These are phyloP conservation scores for Argyresthia goedartella DNA, from an alignment of 2,888 invertebrate genomes.

Conservation along the genomic window DNA sequence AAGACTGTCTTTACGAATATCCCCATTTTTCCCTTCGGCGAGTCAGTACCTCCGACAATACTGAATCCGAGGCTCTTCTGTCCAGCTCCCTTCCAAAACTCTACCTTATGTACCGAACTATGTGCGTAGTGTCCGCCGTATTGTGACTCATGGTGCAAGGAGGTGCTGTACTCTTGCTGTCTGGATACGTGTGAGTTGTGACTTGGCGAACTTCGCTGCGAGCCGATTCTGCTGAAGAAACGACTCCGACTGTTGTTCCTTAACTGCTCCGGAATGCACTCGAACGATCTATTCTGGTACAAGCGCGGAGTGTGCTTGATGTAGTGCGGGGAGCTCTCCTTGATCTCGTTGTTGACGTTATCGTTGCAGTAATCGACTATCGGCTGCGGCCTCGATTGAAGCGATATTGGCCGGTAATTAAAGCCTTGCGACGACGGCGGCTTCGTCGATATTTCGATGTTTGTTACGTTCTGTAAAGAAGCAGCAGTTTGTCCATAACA, in stretches of 20 bases:
- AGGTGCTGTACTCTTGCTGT: constrained; percentile 38
- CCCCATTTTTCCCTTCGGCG: constrained; percentile 89
- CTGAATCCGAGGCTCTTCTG: constrained; percentile 91
- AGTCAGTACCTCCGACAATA: constrained; percentile 90
- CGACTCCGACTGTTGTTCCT: constrained; percentile 50
- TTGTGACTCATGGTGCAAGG: constrained; percentile 30
- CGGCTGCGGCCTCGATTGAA: constrained; percentile 45
- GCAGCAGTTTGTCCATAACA: constrained; percentile 43
- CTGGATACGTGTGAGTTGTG: constrained; percentile 38
- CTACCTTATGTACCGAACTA: constrained; percentile 56
- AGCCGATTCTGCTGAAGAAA: constrained; percentile 58
- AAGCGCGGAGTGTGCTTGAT: constrained; percentile 54
- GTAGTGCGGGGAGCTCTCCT: constrained; percentile 56
- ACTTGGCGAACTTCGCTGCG: constrained; percentile 49
- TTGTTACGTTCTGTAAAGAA: constrained; percentile 61
- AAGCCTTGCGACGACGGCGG: constrained; percentile 39
- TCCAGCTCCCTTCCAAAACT: constrained; percentile 86
- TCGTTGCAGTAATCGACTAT: constrained; percentile 34
- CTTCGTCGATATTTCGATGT: constrained; percentile 59
- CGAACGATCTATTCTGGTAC: constrained; percentile 60
- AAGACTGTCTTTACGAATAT: constrained; percentile 92
- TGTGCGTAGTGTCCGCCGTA: constrained; percentile 36
- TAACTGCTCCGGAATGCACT: constrained; percentile 61
- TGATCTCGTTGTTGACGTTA: constrained; percentile 47
- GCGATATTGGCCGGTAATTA: constrained; percentile 59